A percentile compares a stretch with the other conserved stretches of the same genome.
phyloP scores from a whole-genome alignment of 2,797 vertebrate species.

The Mycteria americana region DNA sequence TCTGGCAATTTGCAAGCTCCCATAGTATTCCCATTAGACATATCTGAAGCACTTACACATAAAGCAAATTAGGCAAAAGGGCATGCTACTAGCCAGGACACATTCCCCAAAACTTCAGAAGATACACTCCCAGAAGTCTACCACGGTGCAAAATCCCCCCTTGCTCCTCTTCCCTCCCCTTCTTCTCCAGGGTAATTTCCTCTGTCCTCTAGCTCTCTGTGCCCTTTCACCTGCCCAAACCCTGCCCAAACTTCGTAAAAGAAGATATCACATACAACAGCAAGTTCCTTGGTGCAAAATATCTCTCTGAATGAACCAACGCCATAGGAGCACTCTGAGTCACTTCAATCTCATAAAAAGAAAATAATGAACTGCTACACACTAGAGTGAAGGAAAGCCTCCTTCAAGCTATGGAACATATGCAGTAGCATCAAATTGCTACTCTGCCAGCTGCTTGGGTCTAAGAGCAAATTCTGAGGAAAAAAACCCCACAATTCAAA shows the following conservation, averaged over 20 bases:
- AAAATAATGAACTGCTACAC: neutral
- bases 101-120: neutral
- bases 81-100: neutral
- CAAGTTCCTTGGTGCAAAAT: neutral
- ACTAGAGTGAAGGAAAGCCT: neutral
- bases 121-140: neutral
- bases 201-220: neutral
- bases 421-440: neutral
- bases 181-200: neutral
- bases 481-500: neutral
- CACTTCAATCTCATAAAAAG: neutral
- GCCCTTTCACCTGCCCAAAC: neutral
- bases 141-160: rapidly evolving
- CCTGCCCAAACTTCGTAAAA: neutral
- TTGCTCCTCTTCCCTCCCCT: neutral
- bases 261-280: neutral
- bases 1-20: neutral
- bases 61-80: slow-evolving; percentile 15
- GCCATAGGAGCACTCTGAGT: neutral
- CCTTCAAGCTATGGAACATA: neutral
- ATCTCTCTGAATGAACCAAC: neutral
- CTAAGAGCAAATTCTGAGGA: neutral
- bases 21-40: neutral
- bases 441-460: neutral
- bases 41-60: neutral